Evolutionary conservation across 2,888 invertebrate species (phyloP).

Genomic region (Ramazzottius varieornatus): DNA sequence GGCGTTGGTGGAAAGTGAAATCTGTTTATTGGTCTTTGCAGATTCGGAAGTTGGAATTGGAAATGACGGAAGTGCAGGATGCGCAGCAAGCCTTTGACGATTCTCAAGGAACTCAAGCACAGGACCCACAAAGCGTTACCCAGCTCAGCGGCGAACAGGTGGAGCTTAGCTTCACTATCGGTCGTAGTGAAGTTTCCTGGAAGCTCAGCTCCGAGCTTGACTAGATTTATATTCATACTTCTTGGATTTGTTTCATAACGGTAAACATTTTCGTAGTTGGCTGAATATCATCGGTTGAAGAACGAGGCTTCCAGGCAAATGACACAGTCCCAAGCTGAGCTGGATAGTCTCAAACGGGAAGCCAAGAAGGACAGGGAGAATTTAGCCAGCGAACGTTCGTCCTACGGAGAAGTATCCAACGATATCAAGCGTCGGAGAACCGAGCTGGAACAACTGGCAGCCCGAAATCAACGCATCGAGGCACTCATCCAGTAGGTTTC

Average conservation of each 20-base stretch:
- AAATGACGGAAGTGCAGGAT: background rate
- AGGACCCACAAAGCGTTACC: background rate
- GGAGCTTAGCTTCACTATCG: background rate
- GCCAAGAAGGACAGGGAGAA: background rate
- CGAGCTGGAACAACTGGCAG: background rate
- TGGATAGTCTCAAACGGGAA: background rate
- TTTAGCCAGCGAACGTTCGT: background rate
- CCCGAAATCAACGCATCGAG: background rate
- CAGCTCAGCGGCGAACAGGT: background rate
- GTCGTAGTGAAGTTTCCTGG: too few species aligned
- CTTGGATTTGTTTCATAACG: too few species aligned
- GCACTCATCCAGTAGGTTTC: background rate
- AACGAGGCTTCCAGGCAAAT: background rate
- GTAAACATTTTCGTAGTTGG: too few species aligned
- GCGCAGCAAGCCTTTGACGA: background rate
- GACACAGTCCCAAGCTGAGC: background rate
- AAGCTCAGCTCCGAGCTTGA: too few species aligned
- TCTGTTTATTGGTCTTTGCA: background rate
- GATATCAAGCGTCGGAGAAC: background rate
- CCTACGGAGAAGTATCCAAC: background rate
- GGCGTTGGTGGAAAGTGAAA: background rate
- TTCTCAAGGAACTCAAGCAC: background rate
- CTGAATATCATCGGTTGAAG: background rate
- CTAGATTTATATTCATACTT: too few species aligned
- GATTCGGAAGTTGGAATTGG: background rate